These are phyloP conservation scores for Lepidocolaptes lacrymiger DNA, from an alignment of 2,797 vertebrate genomes.

Conservation along the genomic window DNA sequence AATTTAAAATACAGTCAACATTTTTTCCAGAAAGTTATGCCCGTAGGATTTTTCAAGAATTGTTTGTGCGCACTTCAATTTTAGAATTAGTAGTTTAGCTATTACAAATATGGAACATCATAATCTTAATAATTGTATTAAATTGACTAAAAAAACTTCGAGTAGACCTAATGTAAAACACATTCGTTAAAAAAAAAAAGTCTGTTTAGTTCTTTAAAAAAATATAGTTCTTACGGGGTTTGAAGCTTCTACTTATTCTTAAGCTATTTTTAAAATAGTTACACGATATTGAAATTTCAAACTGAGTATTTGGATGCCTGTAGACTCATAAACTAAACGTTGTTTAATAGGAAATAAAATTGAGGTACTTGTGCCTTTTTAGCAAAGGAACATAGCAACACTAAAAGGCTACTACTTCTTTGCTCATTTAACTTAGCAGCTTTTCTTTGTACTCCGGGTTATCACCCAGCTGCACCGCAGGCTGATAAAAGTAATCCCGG, in stretches of 20 bases:
- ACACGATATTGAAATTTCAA: background rate
- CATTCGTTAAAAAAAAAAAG: background rate
- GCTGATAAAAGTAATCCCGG: background rate
- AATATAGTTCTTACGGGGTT: background rate
- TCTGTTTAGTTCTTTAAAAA: background rate
- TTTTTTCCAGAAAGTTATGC: conserved; percentile 26
- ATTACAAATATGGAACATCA: background rate
- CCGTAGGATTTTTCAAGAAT: conserved; percentile 29
- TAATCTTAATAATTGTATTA: background rate
- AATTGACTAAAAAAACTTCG: background rate
- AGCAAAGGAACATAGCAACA: background rate
- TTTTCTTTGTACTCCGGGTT: background rate
- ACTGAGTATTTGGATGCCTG: background rate
- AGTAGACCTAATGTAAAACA: background rate
- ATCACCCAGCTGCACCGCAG: background rate
- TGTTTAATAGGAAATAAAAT: background rate
- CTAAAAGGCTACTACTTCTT: background rate
- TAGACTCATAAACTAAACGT: background rate
- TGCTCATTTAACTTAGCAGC: background rate
- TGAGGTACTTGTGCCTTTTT: background rate
- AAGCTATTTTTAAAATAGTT: background rate
- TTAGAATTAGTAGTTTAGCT: conserved; percentile 10
- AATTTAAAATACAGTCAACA: background rate
- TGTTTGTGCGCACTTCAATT: conserved; percentile 33
- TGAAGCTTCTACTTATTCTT: background rate